A percentile compares a stretch with the other conserved stretches of the same genome.
Conservation (phyloP, 2,797 vertebrate species). For the Clarias platycephalus region DNA sequence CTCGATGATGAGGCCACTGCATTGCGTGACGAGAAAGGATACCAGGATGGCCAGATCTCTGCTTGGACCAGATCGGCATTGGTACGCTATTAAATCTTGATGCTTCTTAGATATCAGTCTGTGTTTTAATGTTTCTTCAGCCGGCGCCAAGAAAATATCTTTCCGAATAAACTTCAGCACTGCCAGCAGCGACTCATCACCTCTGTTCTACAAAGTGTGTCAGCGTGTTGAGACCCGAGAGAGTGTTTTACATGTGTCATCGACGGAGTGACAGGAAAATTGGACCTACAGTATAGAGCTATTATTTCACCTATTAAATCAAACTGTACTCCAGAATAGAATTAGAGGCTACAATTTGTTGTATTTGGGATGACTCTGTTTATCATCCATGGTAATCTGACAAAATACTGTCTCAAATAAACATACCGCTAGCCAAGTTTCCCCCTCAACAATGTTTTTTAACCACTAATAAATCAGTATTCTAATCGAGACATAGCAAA, state of each 20-base stretch:
- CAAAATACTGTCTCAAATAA: background rate
- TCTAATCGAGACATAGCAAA: background rate
- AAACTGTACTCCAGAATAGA: background rate
- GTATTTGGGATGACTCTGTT: background rate
- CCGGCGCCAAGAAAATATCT: constrained; percentile 54
- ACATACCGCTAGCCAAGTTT: background rate
- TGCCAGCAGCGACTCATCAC: constrained; percentile 51
- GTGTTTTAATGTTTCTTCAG: constrained; percentile 61
- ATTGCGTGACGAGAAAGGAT: background rate
- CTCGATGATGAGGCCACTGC: background rate
- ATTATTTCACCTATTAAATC: constrained; percentile 17
- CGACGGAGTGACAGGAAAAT: constrained; percentile 23
- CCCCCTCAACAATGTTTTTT: background rate
- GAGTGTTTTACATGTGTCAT: constrained; percentile 34
- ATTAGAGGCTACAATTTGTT: background rate
- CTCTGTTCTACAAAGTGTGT: constrained; percentile 42
- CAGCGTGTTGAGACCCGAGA: constrained; percentile 47
- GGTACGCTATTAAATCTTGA: constrained; percentile 57
- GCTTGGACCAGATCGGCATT: constrained; percentile 54
- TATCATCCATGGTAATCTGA: constrained; percentile 9
- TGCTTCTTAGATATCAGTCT: constrained; percentile 56
- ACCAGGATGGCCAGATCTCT: constrained; percentile 30
- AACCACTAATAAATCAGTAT: background rate
- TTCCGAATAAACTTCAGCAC: constrained; percentile 42
- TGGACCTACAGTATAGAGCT: background rate